phyloP scores from a whole-genome alignment of 2,797 vertebrate species.

The Columba guinea region DNA sequence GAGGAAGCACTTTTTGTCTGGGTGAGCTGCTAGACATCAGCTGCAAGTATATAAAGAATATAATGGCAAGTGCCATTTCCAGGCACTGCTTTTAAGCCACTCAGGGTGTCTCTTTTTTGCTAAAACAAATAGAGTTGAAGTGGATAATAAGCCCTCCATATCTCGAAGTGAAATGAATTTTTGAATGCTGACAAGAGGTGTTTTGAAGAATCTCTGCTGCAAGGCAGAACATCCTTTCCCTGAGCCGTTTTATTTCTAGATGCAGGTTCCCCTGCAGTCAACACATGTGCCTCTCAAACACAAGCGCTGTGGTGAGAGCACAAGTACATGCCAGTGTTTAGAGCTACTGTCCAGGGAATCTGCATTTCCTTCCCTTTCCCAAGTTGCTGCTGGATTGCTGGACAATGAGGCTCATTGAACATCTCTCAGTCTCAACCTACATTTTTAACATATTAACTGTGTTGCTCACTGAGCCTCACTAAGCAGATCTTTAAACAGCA shows the following conservation, averaged over 20 bases:
- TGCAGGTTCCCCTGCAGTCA: background rate
- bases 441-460: background rate
- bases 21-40: background rate
- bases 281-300: background rate
- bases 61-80: background rate
- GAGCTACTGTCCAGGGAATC: background rate
- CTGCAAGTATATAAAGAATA: background rate
- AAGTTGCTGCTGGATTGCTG: background rate
- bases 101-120: background rate
- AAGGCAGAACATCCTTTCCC: background rate
- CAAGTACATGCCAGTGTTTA: fast-evolving
- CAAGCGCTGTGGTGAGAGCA: background rate
- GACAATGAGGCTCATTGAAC: background rate
- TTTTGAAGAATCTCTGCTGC: background rate
- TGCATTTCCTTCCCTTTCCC: background rate
- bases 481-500: background rate
- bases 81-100: background rate
- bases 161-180: conserved; percentile 23
- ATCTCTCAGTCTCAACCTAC: background rate
- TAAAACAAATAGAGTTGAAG: conserved; percentile 5
- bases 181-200: background rate
- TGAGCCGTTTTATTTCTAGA: background rate
- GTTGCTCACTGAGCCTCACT: background rate
- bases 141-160: background rate
- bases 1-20: background rate